These are phyloP conservation scores for Druon quercuslanigerum DNA, from an alignment of 1,140 invertebrate genomes.

Conservation along the genomic window DNA sequence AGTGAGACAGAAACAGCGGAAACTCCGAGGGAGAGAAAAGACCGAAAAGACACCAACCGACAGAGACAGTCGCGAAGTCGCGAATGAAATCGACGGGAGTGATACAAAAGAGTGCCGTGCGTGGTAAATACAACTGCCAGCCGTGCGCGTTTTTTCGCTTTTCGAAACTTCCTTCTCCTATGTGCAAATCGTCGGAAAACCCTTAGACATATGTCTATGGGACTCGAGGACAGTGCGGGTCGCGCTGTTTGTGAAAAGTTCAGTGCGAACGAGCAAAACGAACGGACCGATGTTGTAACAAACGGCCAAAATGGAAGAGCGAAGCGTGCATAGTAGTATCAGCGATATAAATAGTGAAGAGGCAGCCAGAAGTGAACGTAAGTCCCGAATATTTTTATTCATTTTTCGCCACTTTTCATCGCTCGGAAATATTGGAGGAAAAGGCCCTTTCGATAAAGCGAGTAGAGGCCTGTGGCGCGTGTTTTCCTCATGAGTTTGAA, in stretches of 20 bases:
- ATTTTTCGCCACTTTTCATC: constrained; percentile 5
- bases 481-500: constrained; percentile 5
- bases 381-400: constrained; percentile 50
- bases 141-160: constrained; percentile 29
- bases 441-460: not conserved
- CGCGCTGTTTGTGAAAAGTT: constrained; percentile 32
- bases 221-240: not conserved
- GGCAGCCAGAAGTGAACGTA: constrained; percentile 67
- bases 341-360: constrained; percentile 76
- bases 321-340: constrained; percentile 72
- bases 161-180: not conserved
- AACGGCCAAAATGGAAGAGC: constrained; percentile 74
- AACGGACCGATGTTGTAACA: constrained; percentile 68
- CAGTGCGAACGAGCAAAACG: constrained; percentile 9
- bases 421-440: not conserved
- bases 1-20: constrained; percentile 32
- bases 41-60: not conserved
- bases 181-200: not conserved
- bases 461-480: not conserved
- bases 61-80: constrained; percentile 20
- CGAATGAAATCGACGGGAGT: constrained; percentile 33
- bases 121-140: constrained; percentile 39
- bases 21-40: constrained; percentile 21
- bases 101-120: constrained; percentile 15
- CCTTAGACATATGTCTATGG: constrained; percentile 8